Evolutionary conservation across 2,113 vertebrate genomes (phyloP).

Genomic region (Plestiodon gilberti): DNA sequence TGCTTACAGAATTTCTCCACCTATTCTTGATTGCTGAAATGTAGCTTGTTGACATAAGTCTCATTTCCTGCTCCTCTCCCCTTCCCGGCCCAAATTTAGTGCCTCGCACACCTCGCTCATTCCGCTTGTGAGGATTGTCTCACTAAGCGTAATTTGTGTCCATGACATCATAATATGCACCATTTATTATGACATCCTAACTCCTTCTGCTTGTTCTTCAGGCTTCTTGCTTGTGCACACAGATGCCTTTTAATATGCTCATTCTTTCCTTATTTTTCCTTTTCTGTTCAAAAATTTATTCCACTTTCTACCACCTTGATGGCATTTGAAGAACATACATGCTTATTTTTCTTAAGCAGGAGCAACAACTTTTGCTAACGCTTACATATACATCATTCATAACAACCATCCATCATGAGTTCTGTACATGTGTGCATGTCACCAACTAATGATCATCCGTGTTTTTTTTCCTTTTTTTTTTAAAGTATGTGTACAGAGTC

Average conservation of each 20-base stretch:
- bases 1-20: neutral
- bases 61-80: neutral
- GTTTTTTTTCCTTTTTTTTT: neutral
- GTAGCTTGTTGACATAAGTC: constrained; percentile 3
- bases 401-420: constrained; percentile 60
- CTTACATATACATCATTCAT: constrained; percentile 30
- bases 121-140: neutral
- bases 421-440: constrained; percentile 62
- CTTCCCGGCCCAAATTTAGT: neutral
- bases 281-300: constrained; percentile 38
- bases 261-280: constrained; percentile 46
- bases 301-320: constrained; percentile 25
- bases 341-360: constrained; percentile 44
- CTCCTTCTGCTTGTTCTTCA: constrained; percentile 20
- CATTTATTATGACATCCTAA: constrained; percentile 23
- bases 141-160: constrained; percentile 24
- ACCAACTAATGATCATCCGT: constrained; percentile 30
- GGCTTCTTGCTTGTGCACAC: constrained; percentile 4
- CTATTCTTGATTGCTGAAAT: neutral
- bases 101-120: neutral
- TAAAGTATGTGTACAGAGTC: constrained; percentile 15
- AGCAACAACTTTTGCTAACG: constrained; percentile 48
- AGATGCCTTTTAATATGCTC: constrained; percentile 22
- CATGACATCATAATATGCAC: constrained; percentile 1
- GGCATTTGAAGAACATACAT: neutral